Percentiles rank a stretch among this genome's conserved stretches.
phyloP scores from a whole-genome alignment of 2,797 vertebrate genomes.

The Gallirallus australis region DNA sequence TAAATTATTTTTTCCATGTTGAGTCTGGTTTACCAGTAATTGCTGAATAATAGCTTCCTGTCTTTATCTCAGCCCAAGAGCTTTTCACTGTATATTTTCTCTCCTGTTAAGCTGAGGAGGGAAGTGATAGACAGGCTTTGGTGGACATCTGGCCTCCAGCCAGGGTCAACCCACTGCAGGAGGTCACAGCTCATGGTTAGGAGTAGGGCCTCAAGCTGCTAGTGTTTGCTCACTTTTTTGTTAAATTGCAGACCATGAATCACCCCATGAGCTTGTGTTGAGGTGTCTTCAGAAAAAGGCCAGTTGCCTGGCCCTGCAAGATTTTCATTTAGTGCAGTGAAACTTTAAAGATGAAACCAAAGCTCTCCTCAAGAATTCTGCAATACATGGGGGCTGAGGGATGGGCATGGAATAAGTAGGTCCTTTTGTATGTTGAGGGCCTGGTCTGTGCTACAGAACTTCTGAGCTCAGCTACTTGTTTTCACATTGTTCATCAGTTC shows the following conservation, averaged over 20 bases:
- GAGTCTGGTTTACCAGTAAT: too few relatives aligned
- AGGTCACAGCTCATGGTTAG: neutral
- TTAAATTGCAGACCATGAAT: neutral
- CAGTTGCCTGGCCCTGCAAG: neutral
- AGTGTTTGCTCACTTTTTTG: neutral
- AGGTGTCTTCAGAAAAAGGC: neutral
- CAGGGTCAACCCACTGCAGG: too few relatives aligned
- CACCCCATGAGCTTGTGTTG: neutral
- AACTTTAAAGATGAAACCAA: neutral
- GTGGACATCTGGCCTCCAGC: too few relatives aligned
- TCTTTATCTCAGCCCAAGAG: too few relatives aligned
- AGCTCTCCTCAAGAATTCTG: neutral
- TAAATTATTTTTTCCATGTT: too few relatives aligned
- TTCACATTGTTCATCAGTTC: neutral
- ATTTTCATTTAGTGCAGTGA: neutral
- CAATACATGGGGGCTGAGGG: neutral
- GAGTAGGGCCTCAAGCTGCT: neutral
- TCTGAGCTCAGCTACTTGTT: neutral
- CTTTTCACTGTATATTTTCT: too few relatives aligned
- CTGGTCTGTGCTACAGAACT: neutral
- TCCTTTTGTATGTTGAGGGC: fast-evolving
- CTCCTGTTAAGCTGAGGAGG: too few relatives aligned
- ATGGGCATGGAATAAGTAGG: neutral
- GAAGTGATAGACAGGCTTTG: too few relatives aligned
- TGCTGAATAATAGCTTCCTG: too few relatives aligned